Base-by-base conservation (phyloP, 2,888 invertebrate species). In the Polia nebulosa region DNA sequence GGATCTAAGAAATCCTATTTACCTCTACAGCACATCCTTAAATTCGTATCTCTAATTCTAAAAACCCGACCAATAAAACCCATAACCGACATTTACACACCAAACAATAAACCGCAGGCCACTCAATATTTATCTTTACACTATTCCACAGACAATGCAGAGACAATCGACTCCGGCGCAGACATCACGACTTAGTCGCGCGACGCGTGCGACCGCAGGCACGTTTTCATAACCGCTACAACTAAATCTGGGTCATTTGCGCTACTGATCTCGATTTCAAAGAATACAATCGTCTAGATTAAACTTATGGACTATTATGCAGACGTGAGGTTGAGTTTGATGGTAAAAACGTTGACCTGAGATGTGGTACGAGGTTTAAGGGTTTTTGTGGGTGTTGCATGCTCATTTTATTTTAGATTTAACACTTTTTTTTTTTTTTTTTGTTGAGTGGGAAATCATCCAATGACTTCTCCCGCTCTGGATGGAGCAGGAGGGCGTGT, bases 191-290 rank as follows among this genome's bases (percentile, higher is more conserved):
- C 47, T 56, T 1, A 56, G 57, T 66, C 53, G 83, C 81, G 32
- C 20, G 52, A 32, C 52, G 79, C 84, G 85, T 82, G 76, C 75
- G 74, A 65, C 72, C 52, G 66, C 60, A 69, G 68, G 77, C 85
- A 82, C 80, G 85, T 84, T 84, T 83, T 83, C 83, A 83, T 83
- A 87, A 83, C 82, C 69, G 68, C 81, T 72, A 68, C 67, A 22
- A 73, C 69, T 67, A 39, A 86, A 81, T 80, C 85, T 87, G 55
- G 87, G 87, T 76, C 87, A 82, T 80, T 83, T 81, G 80, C 75
- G 65, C 84, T 67, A 81, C 76, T 80, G 83, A 82, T 87, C 86
- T 85, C 70, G 77, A 82, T 86, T 81, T 81, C 70, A 66, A 70
- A 74, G 70, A 76, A 75, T 73, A 80, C 71, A 70, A 76, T 81